Evolutionary conservation across 2,888 invertebrate genomes (phyloP).

Genomic region (Torymus tubicola): DNA sequence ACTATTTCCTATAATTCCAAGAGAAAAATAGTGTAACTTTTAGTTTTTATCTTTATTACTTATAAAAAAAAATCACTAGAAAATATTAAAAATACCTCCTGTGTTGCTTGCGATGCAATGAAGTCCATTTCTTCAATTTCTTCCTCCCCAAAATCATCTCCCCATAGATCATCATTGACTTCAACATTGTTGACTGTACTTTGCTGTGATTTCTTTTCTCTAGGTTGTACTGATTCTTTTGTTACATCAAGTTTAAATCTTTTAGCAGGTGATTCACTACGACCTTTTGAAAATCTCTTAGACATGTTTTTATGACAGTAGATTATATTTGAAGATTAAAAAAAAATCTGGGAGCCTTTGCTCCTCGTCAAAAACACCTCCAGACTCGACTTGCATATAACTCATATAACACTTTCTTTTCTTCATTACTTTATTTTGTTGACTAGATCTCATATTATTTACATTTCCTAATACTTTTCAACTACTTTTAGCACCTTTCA

Average conservation of each 20-base stretch:
- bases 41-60: no score
- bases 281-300: conserved; percentile 50
- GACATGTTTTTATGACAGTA: conserved; percentile 52
- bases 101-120: conserved; percentile 70
- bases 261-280: conserved; percentile 52
- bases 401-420: conserved; percentile 14
- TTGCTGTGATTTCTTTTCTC: conserved; percentile 11
- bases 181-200: neutral
- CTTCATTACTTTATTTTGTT: conserved; percentile 46
- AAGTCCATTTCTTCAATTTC: conserved; percentile 71
- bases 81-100: conserved; percentile 51
- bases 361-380: conserved; percentile 5
- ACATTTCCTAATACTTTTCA: conserved; percentile 23
- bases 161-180: conserved; percentile 68
- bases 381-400: conserved; percentile 18
- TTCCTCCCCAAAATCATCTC: conserved; percentile 70
- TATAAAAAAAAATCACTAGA: neutral
- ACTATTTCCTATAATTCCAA: conserved; percentile 50
- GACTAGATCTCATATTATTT: conserved; percentile 29
- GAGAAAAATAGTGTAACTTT: no score
- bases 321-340: neutral
- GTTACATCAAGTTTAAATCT: conserved; percentile 42
- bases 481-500: neutral
- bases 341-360: conserved; percentile 19
- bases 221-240: conserved; percentile 4